A percentile compares a stretch with the other conserved stretches of the same genome.
Conservation (phyloP, 92 coral and sea anemone species). For the Ricordea florida region DNA sequence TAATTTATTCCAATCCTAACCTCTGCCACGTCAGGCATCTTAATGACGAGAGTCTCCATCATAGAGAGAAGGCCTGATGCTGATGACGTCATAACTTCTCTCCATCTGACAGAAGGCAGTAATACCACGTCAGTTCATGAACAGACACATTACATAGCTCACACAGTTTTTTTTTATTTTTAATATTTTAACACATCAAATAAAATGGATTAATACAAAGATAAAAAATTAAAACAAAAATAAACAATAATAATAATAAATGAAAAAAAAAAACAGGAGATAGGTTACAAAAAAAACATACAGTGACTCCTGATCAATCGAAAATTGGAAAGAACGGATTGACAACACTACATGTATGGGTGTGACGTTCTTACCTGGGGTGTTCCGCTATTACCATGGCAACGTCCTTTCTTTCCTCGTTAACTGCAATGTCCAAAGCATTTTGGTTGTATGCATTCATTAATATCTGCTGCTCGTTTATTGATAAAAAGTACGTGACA, state of each 20-base stretch:
- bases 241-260: too few relatives aligned
- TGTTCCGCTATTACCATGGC: conserved; percentile 80
- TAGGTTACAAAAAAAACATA: too few relatives aligned
- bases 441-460: conserved; percentile 78
- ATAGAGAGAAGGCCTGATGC: conserved; percentile 57
- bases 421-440: conserved; percentile 73
- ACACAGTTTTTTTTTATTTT: too few relatives aligned
- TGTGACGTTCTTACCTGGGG: conserved; percentile 50
- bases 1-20: conserved; percentile 12
- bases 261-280: too few relatives aligned
- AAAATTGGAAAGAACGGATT: too few relatives aligned
- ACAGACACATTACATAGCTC: too few relatives aligned
- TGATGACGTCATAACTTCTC: conserved; percentile 63
- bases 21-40: conserved; percentile 87
- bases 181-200: too few relatives aligned
- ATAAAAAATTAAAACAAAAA: too few relatives aligned
- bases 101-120: conserved; percentile 48
- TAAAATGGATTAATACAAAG: too few relatives aligned
- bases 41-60: conserved; percentile 66
- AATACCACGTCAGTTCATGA: too few relatives aligned
- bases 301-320: too few relatives aligned
- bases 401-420: conserved; percentile 67
- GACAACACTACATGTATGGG: too few relatives aligned
- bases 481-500: conserved; percentile 64
- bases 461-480: conserved; percentile 65